Evolutionary conservation across 2,797 vertebrate species (phyloP).

Genomic region (Sternarchorhynchus goeldii): DNA sequence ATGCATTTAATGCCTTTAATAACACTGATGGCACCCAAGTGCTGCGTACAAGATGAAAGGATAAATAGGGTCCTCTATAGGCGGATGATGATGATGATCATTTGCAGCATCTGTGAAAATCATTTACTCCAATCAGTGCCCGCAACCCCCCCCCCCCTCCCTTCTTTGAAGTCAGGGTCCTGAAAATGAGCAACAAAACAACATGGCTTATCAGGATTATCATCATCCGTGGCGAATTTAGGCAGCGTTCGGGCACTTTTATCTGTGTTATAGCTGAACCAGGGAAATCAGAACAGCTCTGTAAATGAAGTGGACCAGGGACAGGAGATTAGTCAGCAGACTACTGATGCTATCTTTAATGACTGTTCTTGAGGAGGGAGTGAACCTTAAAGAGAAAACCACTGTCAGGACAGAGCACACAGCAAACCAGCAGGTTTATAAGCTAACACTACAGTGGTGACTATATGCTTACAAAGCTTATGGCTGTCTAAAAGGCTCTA

Average conservation of each 20-base stretch:
- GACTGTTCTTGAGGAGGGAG: slow-evolving; percentile 31
- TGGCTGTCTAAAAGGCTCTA: slow-evolving; percentile 32
- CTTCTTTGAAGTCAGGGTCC: slow-evolving; percentile 41
- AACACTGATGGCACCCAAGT: background rate
- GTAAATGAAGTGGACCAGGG: slow-evolving; percentile 35
- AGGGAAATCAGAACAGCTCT: slow-evolving; percentile 35
- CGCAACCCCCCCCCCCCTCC: background rate
- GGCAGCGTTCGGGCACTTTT: slow-evolving; percentile 37
- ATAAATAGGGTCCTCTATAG: slow-evolving; percentile 41
- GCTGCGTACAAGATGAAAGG: slow-evolving; percentile 47
- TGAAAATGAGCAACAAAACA: slow-evolving; percentile 41
- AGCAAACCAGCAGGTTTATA: slow-evolving; percentile 36
- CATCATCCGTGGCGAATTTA: slow-evolving; percentile 41
- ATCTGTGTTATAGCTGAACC: slow-evolving; percentile 20
- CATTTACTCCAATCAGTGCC: slow-evolving; percentile 29
- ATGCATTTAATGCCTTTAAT: slow-evolving; percentile 38
- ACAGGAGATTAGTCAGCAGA: slow-evolving; percentile 37
- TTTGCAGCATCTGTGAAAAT: slow-evolving; percentile 25
- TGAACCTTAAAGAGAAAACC: slow-evolving; percentile 35
- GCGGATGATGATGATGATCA: slow-evolving; percentile 35
- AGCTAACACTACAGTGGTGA: slow-evolving; percentile 33
- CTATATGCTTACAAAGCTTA: slow-evolving; percentile 12
- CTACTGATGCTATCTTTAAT: slow-evolving; percentile 41
- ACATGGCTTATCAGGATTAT: slow-evolving; percentile 49
- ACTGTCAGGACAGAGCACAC: slow-evolving; percentile 23